Conservation (phyloP, 2,797 vertebrate species). For the Sternotherus odoratus region DNA sequence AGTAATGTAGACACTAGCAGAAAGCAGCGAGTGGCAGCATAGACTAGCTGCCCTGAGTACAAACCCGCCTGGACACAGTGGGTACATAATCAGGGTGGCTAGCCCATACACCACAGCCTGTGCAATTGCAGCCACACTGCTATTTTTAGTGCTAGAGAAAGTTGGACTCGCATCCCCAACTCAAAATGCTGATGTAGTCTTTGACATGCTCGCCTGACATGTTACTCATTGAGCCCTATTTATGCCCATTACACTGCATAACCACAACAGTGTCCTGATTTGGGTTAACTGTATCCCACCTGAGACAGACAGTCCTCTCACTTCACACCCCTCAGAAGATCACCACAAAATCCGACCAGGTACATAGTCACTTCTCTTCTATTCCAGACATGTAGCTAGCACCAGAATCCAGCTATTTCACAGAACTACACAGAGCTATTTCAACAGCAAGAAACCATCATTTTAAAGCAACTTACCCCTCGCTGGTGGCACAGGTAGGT, state of each 20-base stretch:
- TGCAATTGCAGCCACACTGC: neutral
- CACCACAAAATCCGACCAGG: neutral
- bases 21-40: too few species aligned
- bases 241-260: neutral
- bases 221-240: neutral
- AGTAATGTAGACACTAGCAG: too few species aligned
- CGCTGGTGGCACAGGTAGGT: neutral
- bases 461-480: neutral
- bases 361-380: slow-evolving; percentile 23
- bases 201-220: neutral
- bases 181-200: neutral
- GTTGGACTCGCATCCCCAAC: neutral
- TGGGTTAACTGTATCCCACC: slow-evolving; percentile 36
- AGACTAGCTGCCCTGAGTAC: too few species aligned
- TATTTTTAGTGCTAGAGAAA: neutral
- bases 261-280: slow-evolving; percentile 46
- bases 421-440: too few species aligned
- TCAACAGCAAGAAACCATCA: neutral
- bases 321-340: slow-evolving; percentile 42
- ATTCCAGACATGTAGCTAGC: neutral
- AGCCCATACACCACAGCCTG: neutral
- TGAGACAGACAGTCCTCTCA: slow-evolving; percentile 38
- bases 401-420: slow-evolving; percentile 44
- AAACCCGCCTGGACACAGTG: neutral
- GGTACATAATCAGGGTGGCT: neutral